phyloP scores from a whole-genome alignment of 2,113 vertebrate genomes.

The Prinia subflava region DNA sequence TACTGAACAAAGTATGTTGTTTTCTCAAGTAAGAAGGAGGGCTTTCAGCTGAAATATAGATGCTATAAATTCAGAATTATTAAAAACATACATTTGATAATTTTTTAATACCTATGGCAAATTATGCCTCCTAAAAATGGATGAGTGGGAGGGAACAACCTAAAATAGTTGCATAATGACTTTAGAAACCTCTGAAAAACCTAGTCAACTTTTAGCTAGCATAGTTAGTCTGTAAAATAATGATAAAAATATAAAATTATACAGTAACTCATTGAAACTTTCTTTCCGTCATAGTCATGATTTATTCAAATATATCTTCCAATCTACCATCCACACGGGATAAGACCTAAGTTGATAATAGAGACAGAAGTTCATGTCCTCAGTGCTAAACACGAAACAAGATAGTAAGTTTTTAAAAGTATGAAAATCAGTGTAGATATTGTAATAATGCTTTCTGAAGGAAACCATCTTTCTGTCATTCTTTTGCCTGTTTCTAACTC shows the following conservation, averaged over 20 bases:
- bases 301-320: not conserved
- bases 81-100: not conserved
- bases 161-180: not conserved
- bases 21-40: not conserved
- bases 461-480: not conserved
- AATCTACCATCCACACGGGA: not conserved
- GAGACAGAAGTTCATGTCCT: not conserved
- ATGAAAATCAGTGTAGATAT: not conserved
- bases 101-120: not conserved
- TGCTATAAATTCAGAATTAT: not conserved
- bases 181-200: not conserved
- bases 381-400: not conserved
- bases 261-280: not conserved
- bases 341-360: not conserved
- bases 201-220: not conserved
- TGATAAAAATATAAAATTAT: not conserved
- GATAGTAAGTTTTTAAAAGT: not conserved
- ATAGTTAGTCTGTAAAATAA: not conserved
- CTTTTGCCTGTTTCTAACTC: not conserved
- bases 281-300: not conserved
- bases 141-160: rapidly evolving
- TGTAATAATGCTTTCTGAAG: not conserved
- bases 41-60: not conserved
- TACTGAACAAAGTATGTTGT: not conserved
- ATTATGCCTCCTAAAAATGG: not conserved